These are phyloP conservation scores for Taenaris catops DNA, from an alignment of 2,888 invertebrate genomes.

Conservation along the genomic window DNA sequence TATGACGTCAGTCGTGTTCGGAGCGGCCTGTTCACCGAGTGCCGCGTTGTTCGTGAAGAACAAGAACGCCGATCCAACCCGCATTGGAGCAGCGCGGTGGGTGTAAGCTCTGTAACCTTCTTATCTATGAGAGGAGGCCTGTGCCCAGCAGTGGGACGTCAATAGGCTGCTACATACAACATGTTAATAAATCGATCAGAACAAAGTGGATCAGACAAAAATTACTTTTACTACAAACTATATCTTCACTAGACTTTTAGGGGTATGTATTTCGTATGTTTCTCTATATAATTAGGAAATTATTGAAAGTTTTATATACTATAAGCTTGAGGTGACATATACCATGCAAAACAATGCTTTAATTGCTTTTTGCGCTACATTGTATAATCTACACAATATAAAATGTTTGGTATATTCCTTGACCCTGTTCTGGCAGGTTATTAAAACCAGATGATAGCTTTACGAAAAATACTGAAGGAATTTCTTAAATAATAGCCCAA, in stretches of 20 bases:
- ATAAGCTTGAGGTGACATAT: not conserved
- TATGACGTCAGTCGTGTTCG: too few relatives aligned
- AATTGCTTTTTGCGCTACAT: not conserved
- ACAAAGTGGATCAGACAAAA: too few relatives aligned
- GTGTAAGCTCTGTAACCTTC: too few relatives aligned
- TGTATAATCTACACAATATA: not conserved
- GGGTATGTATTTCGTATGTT: slow-evolving; percentile 72
- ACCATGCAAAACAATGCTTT: not conserved
- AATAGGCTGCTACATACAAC: too few relatives aligned
- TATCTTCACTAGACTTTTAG: slow-evolving; percentile 63
- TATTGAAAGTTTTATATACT: slow-evolving; percentile 23
- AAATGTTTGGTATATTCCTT: slow-evolving; percentile 6
- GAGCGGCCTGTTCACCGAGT: too few relatives aligned
- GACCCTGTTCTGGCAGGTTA: slow-evolving; percentile 40
- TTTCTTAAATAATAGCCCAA: not conserved
- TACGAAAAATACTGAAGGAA: slow-evolving; percentile 30
- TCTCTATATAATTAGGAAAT: slow-evolving; percentile 44
- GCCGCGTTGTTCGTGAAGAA: too few relatives aligned
- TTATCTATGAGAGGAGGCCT: too few relatives aligned
- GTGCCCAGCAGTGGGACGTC: too few relatives aligned
- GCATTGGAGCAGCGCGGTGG: too few relatives aligned
- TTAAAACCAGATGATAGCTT: slow-evolving; percentile 58
- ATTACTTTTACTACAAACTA: too few relatives aligned
- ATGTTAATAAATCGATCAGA: too few relatives aligned
- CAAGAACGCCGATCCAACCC: too few relatives aligned